Evolutionary conservation across 2,113 vertebrate genomes (phyloP), one percentile per base, ranked within the genome.

Genomic region (Leptosomus discolor): DNA sequence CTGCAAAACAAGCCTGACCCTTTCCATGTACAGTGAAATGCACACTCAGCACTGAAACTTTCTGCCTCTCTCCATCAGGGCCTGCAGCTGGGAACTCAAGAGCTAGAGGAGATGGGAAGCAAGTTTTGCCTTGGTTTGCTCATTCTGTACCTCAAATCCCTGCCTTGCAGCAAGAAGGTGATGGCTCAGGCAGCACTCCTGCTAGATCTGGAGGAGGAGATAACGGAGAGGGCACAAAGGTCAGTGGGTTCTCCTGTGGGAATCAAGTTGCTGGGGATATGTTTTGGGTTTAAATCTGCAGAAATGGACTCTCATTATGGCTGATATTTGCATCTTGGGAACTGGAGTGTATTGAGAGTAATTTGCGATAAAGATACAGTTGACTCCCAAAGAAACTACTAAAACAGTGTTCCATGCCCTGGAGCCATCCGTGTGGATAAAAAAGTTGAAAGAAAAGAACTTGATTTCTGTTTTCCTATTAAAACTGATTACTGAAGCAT

Each of bases 81-180:
- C 26, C 92, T 99, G 61, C 99, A 99, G 96, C 97, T 98, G 32
- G 99, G 99, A 73, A 99, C 99, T 1, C 88, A 95, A 45, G 99
- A 99, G 89, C 95, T 99, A 87, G 98, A 99, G 90, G 99, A 99
- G 94, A 99, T 99, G 99, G 99, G 99, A 30, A 92, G 98, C 94
- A 99, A 99, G 92, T 99, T 99, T 96, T 99, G 99, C 97, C 97
- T 99, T 83, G 99, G 99, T 74, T 98, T 99, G 53, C 98, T 99
- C 51, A 96, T 99, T 53, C 90, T 99, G 80, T 98, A 98, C 51
- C 98, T 98, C 67, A 99, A 98, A 90, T 97, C 98, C 11, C 83
- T 97, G 70, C 91, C 91, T 67, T 99, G 98, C 90, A 98, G 93
- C 95, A 97, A 76, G 48, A 97, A 94, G n/a, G 91, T 99, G 68